These are phyloP conservation scores for Elachura formosa DNA, from an alignment of 2,113 vertebrate species.

Conservation along the genomic window DNA sequence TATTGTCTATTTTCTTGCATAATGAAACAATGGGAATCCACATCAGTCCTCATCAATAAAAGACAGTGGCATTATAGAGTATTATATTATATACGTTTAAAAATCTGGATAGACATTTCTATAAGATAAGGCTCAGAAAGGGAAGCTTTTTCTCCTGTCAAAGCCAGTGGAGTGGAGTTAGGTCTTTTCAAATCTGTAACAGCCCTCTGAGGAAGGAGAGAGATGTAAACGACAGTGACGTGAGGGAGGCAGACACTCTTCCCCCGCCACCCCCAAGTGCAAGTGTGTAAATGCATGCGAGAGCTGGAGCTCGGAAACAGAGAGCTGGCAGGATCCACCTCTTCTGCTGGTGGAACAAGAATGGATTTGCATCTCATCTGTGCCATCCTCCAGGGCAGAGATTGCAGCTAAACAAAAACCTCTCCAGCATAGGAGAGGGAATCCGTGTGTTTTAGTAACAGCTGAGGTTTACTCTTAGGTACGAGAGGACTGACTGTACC, in stretches of 20 bases:
- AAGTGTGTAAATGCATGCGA: background rate
- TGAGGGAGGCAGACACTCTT: background rate
- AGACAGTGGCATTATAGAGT: background rate
- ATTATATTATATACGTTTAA: background rate
- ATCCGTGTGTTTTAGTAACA: background rate
- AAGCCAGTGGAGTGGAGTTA: background rate
- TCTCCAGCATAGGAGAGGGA: background rate
- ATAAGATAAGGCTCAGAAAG: background rate
- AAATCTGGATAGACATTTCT: background rate
- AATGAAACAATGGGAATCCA: background rate
- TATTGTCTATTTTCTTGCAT: background rate
- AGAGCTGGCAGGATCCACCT: background rate
- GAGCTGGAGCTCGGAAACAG: background rate
- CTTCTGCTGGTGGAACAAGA: background rate
- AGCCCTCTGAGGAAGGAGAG: background rate
- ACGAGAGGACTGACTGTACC: accelerated
- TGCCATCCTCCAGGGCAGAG: background rate
- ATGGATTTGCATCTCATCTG: background rate
- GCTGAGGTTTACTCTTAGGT: background rate
- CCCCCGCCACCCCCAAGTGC: background rate
- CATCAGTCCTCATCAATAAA: background rate
- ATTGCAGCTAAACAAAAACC: background rate
- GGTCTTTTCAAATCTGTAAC: background rate
- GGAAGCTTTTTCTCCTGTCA: background rate
- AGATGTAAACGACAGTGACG: background rate